Percentiles rank a stretch among this genome's conserved stretches.
Evolutionary conservation across 2,113 vertebrate genomes (phyloP).

Genomic region (Pagrus major): DNA sequence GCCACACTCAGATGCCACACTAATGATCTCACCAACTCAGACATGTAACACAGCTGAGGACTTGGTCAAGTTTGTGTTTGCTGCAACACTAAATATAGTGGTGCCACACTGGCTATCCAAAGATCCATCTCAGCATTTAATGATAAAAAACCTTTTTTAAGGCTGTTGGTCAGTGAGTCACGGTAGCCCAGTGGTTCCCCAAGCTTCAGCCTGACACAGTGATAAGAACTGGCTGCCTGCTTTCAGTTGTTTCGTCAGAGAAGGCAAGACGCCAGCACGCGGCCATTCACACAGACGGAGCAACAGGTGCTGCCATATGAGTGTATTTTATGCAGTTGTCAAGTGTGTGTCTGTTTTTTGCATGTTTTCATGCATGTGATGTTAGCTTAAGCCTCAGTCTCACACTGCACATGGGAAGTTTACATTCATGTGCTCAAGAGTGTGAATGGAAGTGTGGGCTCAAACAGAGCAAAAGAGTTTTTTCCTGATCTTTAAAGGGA

Average conservation of each 20-base stretch:
- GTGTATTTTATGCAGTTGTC: neutral
- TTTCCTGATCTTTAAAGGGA: slow-evolving; percentile 42
- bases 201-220: neutral
- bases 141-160: neutral
- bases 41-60: slow-evolving; percentile 39
- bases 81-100: slow-evolving; percentile 19
- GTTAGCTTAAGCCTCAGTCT: neutral
- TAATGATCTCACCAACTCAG: slow-evolving; percentile 39
- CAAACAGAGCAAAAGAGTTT: slow-evolving; percentile 22
- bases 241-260: neutral
- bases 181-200: neutral
- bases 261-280: slow-evolving; percentile 15
- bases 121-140: neutral
- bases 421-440: neutral
- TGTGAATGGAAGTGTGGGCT: slow-evolving; percentile 20
- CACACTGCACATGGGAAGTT: slow-evolving; percentile 4
- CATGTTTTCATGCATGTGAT: slow-evolving; percentile 8
- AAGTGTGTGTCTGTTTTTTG: neutral
- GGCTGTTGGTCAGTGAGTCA: neutral
- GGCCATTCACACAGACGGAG: neutral
- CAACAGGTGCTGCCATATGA: slow-evolving; percentile 27
- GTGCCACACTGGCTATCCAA: slow-evolving; percentile 5
- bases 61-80: slow-evolving; percentile 15
- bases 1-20: slow-evolving; percentile 6
- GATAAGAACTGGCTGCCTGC: neutral